Evolutionary conservation across 2,113 vertebrate genomes (phyloP), one percentile per base, ranked within the genome.

Genomic region (Chinchilla lanigera): DNA sequence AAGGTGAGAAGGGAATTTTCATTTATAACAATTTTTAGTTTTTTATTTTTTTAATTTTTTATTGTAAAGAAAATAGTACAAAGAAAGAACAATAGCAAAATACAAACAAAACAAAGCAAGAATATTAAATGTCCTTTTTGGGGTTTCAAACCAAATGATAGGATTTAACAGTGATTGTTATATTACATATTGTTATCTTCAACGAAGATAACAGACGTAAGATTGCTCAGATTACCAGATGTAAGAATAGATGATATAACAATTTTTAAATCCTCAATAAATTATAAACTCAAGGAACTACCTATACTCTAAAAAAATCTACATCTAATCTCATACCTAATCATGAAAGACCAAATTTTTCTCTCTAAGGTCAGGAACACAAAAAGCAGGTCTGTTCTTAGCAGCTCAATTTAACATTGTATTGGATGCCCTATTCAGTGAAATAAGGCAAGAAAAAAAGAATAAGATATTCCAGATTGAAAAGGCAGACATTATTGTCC

Each of bases 361-460:
- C 10, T 35, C 63, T 20, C 1, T 8, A 78, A 90, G n/a, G 41
- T 60, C 44, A 82, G n/a, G 13, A 60, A 58, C 30, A 82, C 47
- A 71, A 61, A 69, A 24, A 17, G 7, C 16, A 11, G 58, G 38
- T 35, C 44, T 67, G 2, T 35, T 95, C 56, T 71, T 6, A 92
- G 10, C 19, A 73, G 35, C 41, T 44, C 83, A 71, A 30, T 71
- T 81, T 56, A 92, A 80, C 22, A n/a, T 50, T 71, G 35, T 33
- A 9, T 86, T 78, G 6, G 20, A n/a, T 71, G 2, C 41, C 71
- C 54, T 82, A 26, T 22, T 92, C 47, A 63, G 8, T 54, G 38
- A 61, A 89, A 80, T 71, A 85, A 85, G 52, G 41, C 14, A 93
- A 80, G 50, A 58, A 96, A 78, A 78, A 88, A 80, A 7, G 30